Evolutionary conservation across 2,797 vertebrate species (phyloP), one percentile per base, ranked within the genome.

Genomic region (Bufotes viridis): DNA sequence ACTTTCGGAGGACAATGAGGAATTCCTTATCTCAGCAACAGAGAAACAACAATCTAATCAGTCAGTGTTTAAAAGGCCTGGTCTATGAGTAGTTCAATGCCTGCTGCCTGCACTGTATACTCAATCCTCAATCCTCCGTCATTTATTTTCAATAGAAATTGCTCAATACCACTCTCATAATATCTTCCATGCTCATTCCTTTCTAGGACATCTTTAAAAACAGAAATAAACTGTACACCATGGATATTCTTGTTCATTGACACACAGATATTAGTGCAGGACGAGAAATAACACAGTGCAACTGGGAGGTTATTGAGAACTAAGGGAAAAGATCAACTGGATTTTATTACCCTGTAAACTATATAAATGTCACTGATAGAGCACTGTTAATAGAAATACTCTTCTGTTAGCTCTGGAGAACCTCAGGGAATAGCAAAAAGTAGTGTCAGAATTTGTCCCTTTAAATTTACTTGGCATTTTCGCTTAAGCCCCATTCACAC

Each of bases 11-110:
- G 70, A 57, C 69, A 57, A 70, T 78, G 88, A 89, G 88, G 72
- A 86, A 89, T 86, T 65, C 79, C 82, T 86, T 74, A 79, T 70
- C 84, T 89, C 84, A 82, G 88, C 88, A 89, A 24, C 79, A 24
- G 53, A 57, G 49, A 82, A 86, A 89, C 84, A 86, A 86, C 70
- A 57, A 81, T 86, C 60, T 82, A 89, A 89, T 86, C 78, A 78
- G 84, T 82, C 51, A 78, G 26, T 85, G 88, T 85, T 49, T 85
- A 72, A 49, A 76, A 89, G 70, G 84, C 67, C 65, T 7, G 76
- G 34, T 29, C 78, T 65, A 42, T 51, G 80, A 79, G 58, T 29
- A 10, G 29, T n/a, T 42, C 26, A 12, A 2, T 42, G 24, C 29
- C 22, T 7, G n/a, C 49, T 34, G 78, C 29, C 51, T 72, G 63